Evolutionary conservation across 2,888 invertebrate species (phyloP), one percentile per base, ranked within the genome.

Genomic region (Pantelozetes paolii): DNA sequence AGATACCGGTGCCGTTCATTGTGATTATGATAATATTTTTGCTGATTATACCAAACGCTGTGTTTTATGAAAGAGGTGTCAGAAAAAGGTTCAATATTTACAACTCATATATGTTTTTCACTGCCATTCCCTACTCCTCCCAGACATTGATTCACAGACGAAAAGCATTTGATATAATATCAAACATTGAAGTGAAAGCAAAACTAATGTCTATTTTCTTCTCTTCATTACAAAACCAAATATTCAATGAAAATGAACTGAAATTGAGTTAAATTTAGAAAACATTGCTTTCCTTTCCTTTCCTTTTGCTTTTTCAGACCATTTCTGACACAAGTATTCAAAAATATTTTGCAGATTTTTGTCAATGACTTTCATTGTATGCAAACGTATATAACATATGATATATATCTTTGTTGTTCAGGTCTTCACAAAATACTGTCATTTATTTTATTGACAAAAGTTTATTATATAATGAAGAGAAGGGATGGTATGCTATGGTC

Each of bases 391-490:
- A n/a, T 23, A 13, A 32, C 30, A 23, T 28, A 30, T 59, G 59
- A 59, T 59, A 59, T 32, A 59, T 59, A 30, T 59, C 30, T 59
- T 28, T 59, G 59, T 59, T 59, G n/a, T 59, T 59, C 23, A n/a
- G 30, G 30, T 32, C 32, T 18, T 26, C 50, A 20, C 2, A 59
- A 59, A 28, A 59, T 30, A 59, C 30, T 59, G 59, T n/a, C 59
- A 59, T 59, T 59, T 59, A 59, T 59, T 59, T 59, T 59, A 32
- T 59, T 59, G 30, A 59, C 59, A 59, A 59, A 59, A 59, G 18
- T 59, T 59, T 59, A 59, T 59, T 59, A 59, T 32, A 59, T 59
- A 59, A 59, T 59, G 59, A 59, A 59, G 59, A 32, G 59, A 59
- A 32, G 59, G 30, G 30, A 57, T 57, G 57, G 36, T 36, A 8